Evolutionary conservation across 2,113 vertebrate genomes (phyloP).

Genomic region (Sminthopsis crassicaudata): DNA sequence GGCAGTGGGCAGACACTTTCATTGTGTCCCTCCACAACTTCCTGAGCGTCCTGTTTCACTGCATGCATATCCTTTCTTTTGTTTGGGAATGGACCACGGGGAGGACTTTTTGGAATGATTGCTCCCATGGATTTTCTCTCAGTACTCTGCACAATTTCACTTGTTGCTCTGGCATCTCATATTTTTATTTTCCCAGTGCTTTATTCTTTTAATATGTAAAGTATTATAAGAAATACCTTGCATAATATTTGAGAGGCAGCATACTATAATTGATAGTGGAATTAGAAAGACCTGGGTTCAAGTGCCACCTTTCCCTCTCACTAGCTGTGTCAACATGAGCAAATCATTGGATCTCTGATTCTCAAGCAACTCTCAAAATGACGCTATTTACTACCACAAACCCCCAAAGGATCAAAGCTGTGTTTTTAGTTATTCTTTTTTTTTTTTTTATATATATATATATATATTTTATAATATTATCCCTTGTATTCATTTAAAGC

Average conservation of each 20-base stretch:
- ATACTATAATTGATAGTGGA: background rate
- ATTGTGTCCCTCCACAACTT: slow-evolving; percentile 98
- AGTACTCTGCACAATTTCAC: background rate
- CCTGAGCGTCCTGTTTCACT: slow-evolving; percentile 96
- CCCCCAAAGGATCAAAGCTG: slow-evolving; percentile 3
- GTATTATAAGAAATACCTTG: background rate
- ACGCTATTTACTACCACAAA: slow-evolving; percentile 31
- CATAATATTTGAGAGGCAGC: background rate
- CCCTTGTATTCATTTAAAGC: too few species aligned
- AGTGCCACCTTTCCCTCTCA: background rate
- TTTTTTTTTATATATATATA: too few species aligned
- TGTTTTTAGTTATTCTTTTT: too few species aligned
- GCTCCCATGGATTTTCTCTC: background rate
- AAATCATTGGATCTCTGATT: background rate
- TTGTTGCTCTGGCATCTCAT: background rate
- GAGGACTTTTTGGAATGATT: background rate
- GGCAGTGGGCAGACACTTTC: slow-evolving; percentile 97
- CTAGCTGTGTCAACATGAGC: background rate
- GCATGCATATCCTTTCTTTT: slow-evolving; percentile 96
- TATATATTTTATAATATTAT: too few species aligned
- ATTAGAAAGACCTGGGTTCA: background rate
- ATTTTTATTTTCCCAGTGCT: slow-evolving; percentile 18
- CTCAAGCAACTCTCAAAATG: background rate
- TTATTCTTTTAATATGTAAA: background rate
- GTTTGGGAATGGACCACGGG: background rate